phyloP scores from a whole-genome alignment of 1,140 invertebrate species.

The Scaptodrosophila lebanonensis region DNA sequence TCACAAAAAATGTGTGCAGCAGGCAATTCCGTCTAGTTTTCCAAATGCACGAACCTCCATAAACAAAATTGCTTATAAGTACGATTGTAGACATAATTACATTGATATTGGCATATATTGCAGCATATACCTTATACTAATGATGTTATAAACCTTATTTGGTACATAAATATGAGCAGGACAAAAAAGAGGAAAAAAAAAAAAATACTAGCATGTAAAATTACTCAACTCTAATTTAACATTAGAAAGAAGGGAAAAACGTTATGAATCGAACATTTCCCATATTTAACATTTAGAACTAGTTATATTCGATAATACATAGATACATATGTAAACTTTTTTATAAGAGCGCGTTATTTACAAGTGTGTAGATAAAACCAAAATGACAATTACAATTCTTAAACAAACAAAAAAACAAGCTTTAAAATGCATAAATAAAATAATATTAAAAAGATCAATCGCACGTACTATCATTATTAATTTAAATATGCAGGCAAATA shows the following conservation, averaged over 20 bases:
- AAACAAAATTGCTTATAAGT: no score
- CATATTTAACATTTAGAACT: constrained; percentile 61
- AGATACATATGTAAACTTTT: constrained; percentile 54
- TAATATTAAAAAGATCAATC: constrained; percentile 30
- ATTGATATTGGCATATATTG: no score
- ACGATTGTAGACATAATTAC: no score
- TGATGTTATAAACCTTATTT: no score
- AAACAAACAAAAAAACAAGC: constrained; percentile 50
- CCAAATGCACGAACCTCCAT: no score
- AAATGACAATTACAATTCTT: constrained; percentile 53
- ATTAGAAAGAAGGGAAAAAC: constrained; percentile 30
- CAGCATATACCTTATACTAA: no score
- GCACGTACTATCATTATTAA: no score
- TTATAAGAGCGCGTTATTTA: constrained; percentile 65
- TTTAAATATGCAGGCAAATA: no score
- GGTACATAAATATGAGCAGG: constrained; percentile 57
- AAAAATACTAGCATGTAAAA: constrained; percentile 41
- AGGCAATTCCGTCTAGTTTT: no score
- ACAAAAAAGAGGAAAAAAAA: constrained; percentile 28
- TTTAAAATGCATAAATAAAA: constrained; percentile 62
- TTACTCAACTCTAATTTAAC: constrained; percentile 53
- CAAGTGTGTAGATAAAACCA: constrained; percentile 49
- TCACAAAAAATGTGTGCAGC: constrained; percentile 42
- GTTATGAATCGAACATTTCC: constrained; percentile 54
- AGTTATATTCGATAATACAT: constrained; percentile 70